These are phyloP conservation scores for Synergus itoensis DNA, from an alignment of 2,888 invertebrate species.

Conservation along the genomic window DNA sequence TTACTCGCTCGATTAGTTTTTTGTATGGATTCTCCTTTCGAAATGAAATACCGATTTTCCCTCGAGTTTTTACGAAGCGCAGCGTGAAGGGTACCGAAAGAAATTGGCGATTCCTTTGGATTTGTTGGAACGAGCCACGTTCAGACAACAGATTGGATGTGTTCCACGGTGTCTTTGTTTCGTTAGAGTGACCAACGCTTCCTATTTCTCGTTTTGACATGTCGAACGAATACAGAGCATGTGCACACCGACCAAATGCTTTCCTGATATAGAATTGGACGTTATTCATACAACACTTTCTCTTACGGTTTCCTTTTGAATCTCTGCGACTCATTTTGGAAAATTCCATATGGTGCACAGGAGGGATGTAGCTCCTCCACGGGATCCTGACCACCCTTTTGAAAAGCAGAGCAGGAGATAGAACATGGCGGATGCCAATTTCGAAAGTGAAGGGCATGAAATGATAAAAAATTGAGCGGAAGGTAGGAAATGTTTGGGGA, in stretches of 20 bases:
- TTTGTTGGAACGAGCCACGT: not conserved
- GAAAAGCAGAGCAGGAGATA: not conserved
- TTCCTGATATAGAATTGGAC: conserved; percentile 8
- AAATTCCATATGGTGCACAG: conserved; percentile 37
- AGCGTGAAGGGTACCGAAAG: conserved; percentile 1
- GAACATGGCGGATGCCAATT: conserved; percentile 1
- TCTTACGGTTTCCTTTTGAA: conserved; percentile 19
- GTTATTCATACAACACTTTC: conserved; percentile 27
- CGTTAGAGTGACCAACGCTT: conserved; percentile 23
- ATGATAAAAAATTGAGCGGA: conserved; percentile 7
- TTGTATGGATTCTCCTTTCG: not conserved
- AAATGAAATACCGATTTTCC: not conserved
- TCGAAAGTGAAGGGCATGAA: conserved; percentile 25
- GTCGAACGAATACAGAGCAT: conserved; percentile 29
- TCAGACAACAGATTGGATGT: conserved; percentile 1
- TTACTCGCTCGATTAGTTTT: too few relatives aligned
- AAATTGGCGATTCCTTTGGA: not conserved
- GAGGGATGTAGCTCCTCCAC: not conserved
- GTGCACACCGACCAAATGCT: conserved; percentile 19
- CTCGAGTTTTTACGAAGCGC: not conserved
- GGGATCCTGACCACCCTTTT: conserved; percentile 4
- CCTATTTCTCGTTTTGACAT: not conserved
- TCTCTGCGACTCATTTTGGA: conserved; percentile 3
- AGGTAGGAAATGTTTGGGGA: not conserved
- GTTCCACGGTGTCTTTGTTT: conserved; percentile 20